Base-by-base conservation (phyloP, 2,797 vertebrate genomes). In the Chromis chromis region DNA sequence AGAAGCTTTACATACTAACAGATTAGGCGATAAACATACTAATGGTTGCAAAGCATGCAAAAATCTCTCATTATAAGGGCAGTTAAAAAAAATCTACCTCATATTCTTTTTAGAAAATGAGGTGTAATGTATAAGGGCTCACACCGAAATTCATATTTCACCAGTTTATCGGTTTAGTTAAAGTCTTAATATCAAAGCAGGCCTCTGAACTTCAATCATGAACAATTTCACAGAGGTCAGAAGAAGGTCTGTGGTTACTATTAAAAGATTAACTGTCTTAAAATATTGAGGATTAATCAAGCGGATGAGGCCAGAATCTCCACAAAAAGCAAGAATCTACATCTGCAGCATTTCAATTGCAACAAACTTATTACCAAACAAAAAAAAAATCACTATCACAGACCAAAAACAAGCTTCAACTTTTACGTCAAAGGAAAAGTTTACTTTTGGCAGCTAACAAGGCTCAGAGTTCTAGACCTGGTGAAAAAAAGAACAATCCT, bases 371-470 rank as follows among this genome's bases (percentile, higher is more conserved):
- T 27, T 24, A 57, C 19, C 31, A 68, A 50, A 60, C 14, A 17
- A 70, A 55, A 17, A n/a, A n/a, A n/a, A n/a, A n/a, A n/a, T n/a
- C n/a, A n/a, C 14, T 17, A 17, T 25, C 17, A 22, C 54, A 63
- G 55, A 60, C 22, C 24, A 28, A 50, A 67, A n/a, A 54, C 31
- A 8, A 28, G 40, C 12, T 65, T 67, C 31, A 65, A 58, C 53
- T 80, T 83, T 83, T 14, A 53, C 54, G 4, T 61, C 55, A 80
- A 68, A 58, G 49, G 25, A 74, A 82, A 85, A 82, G 62, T 77
- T 78, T 49, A 25, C 56, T 76, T 73, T 58, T 63, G 58, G 25
- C 12, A 46, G 12, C 63, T 85, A 78, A 83, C 65, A 73, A 80
- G 65, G 27, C 27, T 56, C 36, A 1, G 19, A 71, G 42, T 52